Percentiles rank a stretch among this genome's conserved stretches.
Conservation (phyloP, 2,797 vertebrate genomes). For the Clarias fuscus region DNA sequence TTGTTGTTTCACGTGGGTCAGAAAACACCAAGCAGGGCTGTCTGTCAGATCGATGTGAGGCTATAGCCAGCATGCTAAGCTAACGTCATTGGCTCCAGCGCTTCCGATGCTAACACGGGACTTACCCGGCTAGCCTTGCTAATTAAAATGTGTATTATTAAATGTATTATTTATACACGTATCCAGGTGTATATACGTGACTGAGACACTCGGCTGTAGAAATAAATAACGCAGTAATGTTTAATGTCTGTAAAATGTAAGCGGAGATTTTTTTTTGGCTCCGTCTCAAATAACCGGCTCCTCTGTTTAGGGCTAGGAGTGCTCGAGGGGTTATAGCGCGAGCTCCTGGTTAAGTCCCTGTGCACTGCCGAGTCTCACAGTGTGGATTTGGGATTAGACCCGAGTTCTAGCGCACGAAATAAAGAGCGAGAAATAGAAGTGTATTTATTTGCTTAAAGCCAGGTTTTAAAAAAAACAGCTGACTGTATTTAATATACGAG, state of each 20-base stretch:
- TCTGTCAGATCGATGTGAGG: no score
- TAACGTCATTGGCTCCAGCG: not conserved
- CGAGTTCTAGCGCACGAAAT: not conserved
- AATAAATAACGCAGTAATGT: not conserved
- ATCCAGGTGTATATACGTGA: not conserved
- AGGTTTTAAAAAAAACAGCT: not conserved
- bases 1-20: not conserved
- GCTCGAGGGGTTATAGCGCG: not conserved
- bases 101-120: not conserved
- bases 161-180: no score
- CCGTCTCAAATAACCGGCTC: not conserved
- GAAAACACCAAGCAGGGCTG: not conserved
- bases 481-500: not conserved
- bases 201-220: not conserved
- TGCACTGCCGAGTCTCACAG: not conserved
- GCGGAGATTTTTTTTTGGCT: no score
- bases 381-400: constrained; percentile 8
- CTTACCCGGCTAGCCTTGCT: not conserved
- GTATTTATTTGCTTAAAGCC: not conserved
- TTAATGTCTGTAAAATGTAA: not conserved
- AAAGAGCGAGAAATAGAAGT: not conserved
- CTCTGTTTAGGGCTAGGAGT: not conserved
- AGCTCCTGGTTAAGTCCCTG: not conserved
- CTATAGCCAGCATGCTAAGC: not conserved
- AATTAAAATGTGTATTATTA: not conserved